Base-by-base conservation (phyloP, 2,797 vertebrate species). In the Lepilemur ruficaudatus region DNA sequence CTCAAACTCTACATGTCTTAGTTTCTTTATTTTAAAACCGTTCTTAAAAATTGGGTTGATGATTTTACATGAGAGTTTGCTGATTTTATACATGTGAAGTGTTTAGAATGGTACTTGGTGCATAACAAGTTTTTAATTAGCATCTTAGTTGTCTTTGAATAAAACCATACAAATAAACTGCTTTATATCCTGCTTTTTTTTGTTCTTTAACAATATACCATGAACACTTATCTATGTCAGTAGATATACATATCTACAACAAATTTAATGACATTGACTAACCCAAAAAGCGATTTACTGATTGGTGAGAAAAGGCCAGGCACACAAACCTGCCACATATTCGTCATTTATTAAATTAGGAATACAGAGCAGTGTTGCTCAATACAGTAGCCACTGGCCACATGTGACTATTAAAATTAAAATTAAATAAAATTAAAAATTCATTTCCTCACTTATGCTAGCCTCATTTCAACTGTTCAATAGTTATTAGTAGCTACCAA, bases 361-460 rank as follows among this genome's bases (percentile, higher is more conserved):
- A 55, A 63, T 63, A 57, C 72, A 59, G 79, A 52, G 32, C 52
- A 84, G 5, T 70, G 30, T 17, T 84, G 43, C 43, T 48, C 43
- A 32, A 11, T 48, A 48, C 43, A 75, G 43, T 48, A 75, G 43
- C 43, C 17, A 78, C 35, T 89, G 41, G 55, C 43, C 52, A 89
- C 32, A 35, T 63, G 32, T 89, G 18, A 79, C 18, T 78, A 46
- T 82, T 52, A 73, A 52, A 69, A 70, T 83, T 78, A 43, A 84
- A 89, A 48, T 55, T 57, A 88, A 84, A 48, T 84, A 48, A 89
- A 89, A 72, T 93, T 63, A 25, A 84, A 89, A 93, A 59, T 70
- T 78, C 0, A 78, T 76, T 61, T 10, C 4, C 59, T 86, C 7
- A 41, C 55, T 91, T 94, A 4, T 15, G 38, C 14, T 83, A 89